Evolutionary conservation across 2,888 invertebrate species (phyloP).

Genomic region (Theodoxus fluviatilis): DNA sequence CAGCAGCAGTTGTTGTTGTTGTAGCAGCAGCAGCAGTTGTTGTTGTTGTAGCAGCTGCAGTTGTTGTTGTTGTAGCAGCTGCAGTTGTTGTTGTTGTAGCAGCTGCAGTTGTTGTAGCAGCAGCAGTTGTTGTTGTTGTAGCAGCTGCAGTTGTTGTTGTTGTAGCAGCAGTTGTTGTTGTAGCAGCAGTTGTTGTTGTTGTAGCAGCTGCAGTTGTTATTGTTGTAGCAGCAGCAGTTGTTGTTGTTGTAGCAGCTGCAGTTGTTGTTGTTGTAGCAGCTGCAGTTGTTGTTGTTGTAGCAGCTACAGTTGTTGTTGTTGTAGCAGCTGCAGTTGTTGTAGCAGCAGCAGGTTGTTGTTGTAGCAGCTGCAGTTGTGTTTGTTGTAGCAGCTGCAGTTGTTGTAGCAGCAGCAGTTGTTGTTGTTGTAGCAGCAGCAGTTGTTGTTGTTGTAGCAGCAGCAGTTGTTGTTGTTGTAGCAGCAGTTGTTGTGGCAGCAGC

Average conservation of each 20-base stretch:
- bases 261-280: not conserved
- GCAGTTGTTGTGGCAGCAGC: not conserved
- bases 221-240: not conserved
- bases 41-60: not conserved
- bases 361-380: not conserved
- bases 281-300: not conserved
- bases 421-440: not conserved
- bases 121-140: slow-evolving; percentile 14
- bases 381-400: not conserved
- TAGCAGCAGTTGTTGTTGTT: not conserved
- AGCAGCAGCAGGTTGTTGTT: not conserved
- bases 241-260: not conserved
- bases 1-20: not conserved
- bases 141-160: not conserved
- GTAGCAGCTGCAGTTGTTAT: not conserved
- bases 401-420: not conserved
- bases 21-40: not conserved
- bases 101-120: slow-evolving; percentile 24
- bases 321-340: not conserved
- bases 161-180: not conserved
- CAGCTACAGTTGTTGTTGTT: not conserved
- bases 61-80: not conserved
- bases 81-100: not conserved
- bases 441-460: not conserved
- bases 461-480: not conserved